phyloP scores from a whole-genome alignment of 2,888 invertebrate genomes.

The Drosophila paracracens region DNA sequence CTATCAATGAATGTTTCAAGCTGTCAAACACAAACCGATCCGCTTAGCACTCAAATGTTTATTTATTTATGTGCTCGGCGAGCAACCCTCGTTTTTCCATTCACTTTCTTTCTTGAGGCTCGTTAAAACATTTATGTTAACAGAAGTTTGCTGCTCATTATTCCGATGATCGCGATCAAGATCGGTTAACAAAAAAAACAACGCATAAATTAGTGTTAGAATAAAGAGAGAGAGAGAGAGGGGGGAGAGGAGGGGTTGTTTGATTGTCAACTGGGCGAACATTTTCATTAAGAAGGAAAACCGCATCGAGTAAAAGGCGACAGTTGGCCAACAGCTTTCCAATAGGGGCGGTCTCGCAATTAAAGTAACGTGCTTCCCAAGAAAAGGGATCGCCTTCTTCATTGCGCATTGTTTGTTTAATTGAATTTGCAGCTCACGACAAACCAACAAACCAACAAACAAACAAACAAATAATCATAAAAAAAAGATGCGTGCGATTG shows the following conservation, averaged over 20 bases:
- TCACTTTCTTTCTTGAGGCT: neutral
- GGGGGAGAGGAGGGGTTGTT: constrained; percentile 11
- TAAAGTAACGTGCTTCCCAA: constrained; percentile 42
- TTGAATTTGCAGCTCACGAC: constrained; percentile 69
- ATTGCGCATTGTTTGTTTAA: constrained; percentile 63
- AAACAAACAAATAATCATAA: constrained; percentile 13
- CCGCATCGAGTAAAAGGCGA: constrained; percentile 19
- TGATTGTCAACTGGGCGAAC: constrained; percentile 49
- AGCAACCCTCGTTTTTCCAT: constrained; percentile 30
- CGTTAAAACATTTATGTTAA: constrained; percentile 47
- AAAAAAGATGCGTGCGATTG: constrained; percentile 56
- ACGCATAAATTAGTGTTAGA: constrained; percentile 67
- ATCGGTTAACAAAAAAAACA: constrained; percentile 49
- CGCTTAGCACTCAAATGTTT: constrained; percentile 16
- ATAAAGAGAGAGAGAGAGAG: neutral
- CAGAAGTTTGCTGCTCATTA: constrained; percentile 47
- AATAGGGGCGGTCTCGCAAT: constrained; percentile 65
- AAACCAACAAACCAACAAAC: constrained; percentile 39
- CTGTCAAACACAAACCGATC: constrained; percentile 21
- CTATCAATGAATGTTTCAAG: neutral
- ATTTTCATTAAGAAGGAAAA: constrained; percentile 60
- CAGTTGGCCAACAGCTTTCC: constrained; percentile 41
- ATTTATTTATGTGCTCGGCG: constrained; percentile 17
- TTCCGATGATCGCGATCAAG: constrained; percentile 38
- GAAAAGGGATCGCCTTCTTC: constrained; percentile 55